Evolutionary conservation across 1,140 invertebrate genomes (phyloP).

Genomic region (Nixonia krombeini): DNA sequence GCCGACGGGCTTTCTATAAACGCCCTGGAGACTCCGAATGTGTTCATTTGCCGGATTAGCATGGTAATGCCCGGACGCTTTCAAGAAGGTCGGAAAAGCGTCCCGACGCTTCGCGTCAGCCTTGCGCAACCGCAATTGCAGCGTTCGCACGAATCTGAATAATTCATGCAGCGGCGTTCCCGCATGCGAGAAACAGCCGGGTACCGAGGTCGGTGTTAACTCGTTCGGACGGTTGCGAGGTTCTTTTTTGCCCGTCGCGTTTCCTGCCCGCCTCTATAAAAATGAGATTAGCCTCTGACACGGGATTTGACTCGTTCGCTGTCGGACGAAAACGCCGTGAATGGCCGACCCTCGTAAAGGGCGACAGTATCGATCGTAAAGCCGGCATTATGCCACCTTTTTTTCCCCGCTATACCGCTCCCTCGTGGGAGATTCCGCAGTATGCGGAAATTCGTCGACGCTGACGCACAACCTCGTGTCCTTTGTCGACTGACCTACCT

Average conservation of each 20-base stretch:
- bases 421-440: constrained; percentile 29
- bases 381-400: constrained; percentile 30
- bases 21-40: too few species aligned
- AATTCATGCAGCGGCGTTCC: constrained; percentile 28
- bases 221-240: constrained; percentile 19
- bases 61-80: background rate
- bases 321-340: constrained; percentile 12
- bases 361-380: constrained; percentile 21
- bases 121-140: constrained; percentile 35
- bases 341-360: constrained; percentile 6
- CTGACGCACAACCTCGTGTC: constrained; percentile 7
- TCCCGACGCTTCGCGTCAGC: too few species aligned
- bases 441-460: constrained; percentile 39
- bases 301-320: constrained; percentile 11
- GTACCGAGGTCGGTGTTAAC: constrained; percentile 18
- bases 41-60: background rate
- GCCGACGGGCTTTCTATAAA: background rate
- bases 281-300: constrained; percentile 47
- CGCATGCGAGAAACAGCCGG: constrained; percentile 22
- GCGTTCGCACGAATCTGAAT: constrained; percentile 20
- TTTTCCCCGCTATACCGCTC: constrained; percentile 6
- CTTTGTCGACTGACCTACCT: constrained; percentile 10
- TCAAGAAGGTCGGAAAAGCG: too few species aligned
- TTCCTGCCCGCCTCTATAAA: constrained; percentile 39
- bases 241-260: constrained; percentile 30